These are phyloP conservation scores for Denticeps clupeoides DNA, from an alignment of 2,797 vertebrate species.

Conservation along the genomic window DNA sequence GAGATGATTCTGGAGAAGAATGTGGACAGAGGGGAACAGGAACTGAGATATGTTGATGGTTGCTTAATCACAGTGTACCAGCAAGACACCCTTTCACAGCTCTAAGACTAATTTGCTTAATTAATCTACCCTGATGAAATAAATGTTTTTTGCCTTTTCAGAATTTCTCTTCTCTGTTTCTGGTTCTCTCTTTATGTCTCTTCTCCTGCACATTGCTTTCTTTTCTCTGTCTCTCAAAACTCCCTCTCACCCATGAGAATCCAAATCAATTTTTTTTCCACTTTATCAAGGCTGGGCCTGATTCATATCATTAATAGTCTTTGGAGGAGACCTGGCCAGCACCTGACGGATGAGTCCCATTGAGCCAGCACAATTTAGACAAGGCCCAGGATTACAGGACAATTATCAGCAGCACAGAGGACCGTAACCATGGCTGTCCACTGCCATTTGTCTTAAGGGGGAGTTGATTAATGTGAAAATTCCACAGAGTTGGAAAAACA, in stretches of 20 bases:
- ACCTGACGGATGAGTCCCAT: not conserved
- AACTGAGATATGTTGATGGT: not conserved
- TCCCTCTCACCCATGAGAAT: constrained; percentile 9
- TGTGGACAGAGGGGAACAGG: constrained; percentile 16
- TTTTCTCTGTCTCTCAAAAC: too few relatives aligned
- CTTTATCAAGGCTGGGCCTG: not conserved
- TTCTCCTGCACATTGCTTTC: not conserved
- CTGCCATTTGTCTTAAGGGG: constrained; percentile 15
- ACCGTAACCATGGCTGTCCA: constrained; percentile 21
- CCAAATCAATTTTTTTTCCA: constrained; percentile 12
- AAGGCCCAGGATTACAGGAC: constrained; percentile 17
- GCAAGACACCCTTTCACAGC: constrained; percentile 1
- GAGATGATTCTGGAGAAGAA: too few relatives aligned
- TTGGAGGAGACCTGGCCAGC: not conserved
- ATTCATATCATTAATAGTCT: constrained; percentile 15
- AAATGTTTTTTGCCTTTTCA: too few relatives aligned
- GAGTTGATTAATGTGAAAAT: constrained; percentile 7
- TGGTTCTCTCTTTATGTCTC: not conserved
- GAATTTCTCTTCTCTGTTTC: not conserved
- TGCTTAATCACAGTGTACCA: constrained; percentile 4
- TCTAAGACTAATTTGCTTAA: constrained; percentile 8
- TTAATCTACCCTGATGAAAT: constrained; percentile 5
- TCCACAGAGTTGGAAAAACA: too few relatives aligned
- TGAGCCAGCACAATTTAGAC: constrained; percentile 17
- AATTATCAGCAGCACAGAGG: constrained; percentile 13